These are phyloP conservation scores for Ia io DNA, from an alignment of 2,113 vertebrate species.

Conservation along the genomic window DNA sequence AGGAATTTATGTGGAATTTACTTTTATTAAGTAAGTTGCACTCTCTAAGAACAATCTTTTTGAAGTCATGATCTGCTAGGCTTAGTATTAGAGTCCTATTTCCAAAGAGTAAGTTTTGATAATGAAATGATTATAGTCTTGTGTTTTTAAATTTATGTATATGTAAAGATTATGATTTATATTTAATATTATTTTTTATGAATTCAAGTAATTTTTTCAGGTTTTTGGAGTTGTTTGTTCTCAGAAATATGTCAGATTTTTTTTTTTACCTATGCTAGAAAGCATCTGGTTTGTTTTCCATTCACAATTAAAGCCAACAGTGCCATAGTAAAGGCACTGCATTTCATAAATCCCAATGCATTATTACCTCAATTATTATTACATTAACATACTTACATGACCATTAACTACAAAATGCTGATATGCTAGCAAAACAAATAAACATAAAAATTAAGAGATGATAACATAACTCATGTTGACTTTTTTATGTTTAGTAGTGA, in stretches of 20 bases:
- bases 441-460: constrained; percentile 72
- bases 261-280: neutral
- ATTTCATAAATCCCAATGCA: too few species aligned
- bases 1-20: neutral
- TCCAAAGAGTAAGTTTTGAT: neutral
- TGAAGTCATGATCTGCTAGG: neutral
- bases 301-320: neutral
- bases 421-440: constrained; percentile 68
- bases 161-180: neutral
- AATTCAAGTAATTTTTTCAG: neutral
- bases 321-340: neutral
- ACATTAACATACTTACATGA: constrained; percentile 72
- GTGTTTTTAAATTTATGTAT: neutral
- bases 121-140: neutral
- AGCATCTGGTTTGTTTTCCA: neutral
- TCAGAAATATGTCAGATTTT: neutral
- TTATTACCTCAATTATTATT: constrained; percentile 51
- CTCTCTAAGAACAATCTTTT: neutral
- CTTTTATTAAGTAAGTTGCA: neutral
- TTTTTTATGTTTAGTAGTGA: constrained; percentile 70
- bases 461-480: constrained; percentile 63
- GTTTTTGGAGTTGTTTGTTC: neutral
- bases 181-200: constrained; percentile 1
- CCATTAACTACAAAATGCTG: constrained; percentile 67
- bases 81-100: neutral